Evolutionary conservation across 2,113 vertebrate genomes (phyloP), one percentile per base, ranked within the genome.

Genomic region (Proterorhinus semilunaris): DNA sequence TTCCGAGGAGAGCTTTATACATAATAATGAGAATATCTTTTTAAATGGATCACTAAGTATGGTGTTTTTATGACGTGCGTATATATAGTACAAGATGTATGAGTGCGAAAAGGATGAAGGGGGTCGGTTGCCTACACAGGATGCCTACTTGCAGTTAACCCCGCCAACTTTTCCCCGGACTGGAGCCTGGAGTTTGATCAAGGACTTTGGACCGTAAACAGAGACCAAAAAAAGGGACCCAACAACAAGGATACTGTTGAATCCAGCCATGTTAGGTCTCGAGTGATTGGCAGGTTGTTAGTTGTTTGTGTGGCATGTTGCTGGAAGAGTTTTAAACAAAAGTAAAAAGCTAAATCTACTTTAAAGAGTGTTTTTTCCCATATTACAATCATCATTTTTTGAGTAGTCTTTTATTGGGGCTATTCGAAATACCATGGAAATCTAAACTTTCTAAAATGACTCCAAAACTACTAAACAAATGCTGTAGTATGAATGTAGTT

Each of bases 1-100:
- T 92, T 91, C 91, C 90, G 89, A 88, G 80, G 87, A 91, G 91
- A 93, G 93, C 91, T 93, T 93, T 94, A 92, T 94, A 17, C 8
- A 54, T 54, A 54, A 55, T 17, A 93, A 91, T 83, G 84, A 87
- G 86, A 77, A 86, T 83, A 91, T 89, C 90, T 93, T 93, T 93
- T 93, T 92, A 90, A 93, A 91, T 90, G 87, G 91, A 88, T 84
- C 83, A 87, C 88, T 80, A 86, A 86, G 85, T 91, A 86, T 86
- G 83, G 83, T 92, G 89, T 92, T 91, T 91, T 82, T 92, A 92
- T 88, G 54, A 57, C 82, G 83, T 85, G 84, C 78, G 78, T 65
- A 83, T 51, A 82, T 83, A 82, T 66, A 79, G 74, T 82, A 15
- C 59, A 70, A 72, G 52, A 45, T 83, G 84, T 74, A 52, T 58